A percentile compares a stretch with the other conserved stretches of the same genome.
These are phyloP conservation scores for Nasonovia ribisnigri DNA, from an alignment of 2,888 invertebrate species.

Conservation along the genomic window DNA sequence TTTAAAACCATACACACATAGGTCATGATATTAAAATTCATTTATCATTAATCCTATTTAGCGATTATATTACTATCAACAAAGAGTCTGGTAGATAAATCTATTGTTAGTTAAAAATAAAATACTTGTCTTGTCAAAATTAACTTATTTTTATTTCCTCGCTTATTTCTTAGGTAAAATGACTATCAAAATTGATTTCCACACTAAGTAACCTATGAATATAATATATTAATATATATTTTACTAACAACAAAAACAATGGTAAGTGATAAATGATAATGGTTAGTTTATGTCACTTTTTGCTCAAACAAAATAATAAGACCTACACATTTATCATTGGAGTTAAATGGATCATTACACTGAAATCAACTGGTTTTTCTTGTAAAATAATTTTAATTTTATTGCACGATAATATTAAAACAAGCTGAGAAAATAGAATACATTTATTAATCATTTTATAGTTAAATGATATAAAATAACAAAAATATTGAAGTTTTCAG, in stretches of 20 bases:
- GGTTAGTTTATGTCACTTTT: background rate
- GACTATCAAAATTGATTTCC: background rate
- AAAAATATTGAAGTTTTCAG: too few relatives aligned
- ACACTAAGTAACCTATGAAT: background rate
- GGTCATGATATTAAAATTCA: conserved; percentile 25
- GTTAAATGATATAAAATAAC: too few relatives aligned
- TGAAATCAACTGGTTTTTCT: background rate
- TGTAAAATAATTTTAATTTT: background rate
- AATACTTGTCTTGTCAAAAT: conserved; percentile 21
- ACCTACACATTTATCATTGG: background rate
- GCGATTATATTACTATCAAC: background rate
- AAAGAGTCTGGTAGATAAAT: conserved; percentile 9
- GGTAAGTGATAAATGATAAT: too few relatives aligned
- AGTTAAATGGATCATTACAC: background rate
- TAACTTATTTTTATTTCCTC: too few relatives aligned
- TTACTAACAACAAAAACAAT: background rate
- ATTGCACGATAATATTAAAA: background rate
- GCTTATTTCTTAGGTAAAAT: background rate
- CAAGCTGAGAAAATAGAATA: background rate
- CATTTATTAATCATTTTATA: too few relatives aligned
- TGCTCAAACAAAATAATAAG: background rate
- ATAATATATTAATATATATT: background rate
- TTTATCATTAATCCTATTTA: conserved; percentile 26
- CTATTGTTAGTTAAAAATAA: background rate
- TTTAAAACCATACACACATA: background rate